Conservation (phyloP, 2,888 invertebrate species). For the Nipponacmea schrenckii region DNA sequence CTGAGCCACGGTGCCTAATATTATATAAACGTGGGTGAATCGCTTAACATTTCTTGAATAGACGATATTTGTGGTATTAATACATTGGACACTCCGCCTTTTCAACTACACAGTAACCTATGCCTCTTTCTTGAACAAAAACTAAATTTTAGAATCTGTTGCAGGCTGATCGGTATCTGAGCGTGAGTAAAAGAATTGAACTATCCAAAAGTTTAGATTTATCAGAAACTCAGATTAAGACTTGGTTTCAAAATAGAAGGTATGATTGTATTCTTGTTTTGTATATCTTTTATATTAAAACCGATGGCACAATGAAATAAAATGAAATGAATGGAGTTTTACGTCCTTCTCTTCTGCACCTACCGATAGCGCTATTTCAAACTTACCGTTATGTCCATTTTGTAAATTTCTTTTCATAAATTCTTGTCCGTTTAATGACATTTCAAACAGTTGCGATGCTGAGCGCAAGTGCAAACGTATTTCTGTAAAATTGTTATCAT, state of each 20-base stretch:
- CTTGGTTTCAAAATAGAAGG: slow-evolving; percentile 93
- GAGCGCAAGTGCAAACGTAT: too few species aligned
- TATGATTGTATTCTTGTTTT: slow-evolving; percentile 31
- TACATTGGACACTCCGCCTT: background rate
- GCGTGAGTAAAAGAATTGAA: slow-evolving; percentile 94
- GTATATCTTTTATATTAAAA: background rate
- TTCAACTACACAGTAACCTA: too few species aligned
- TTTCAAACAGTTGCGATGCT: too few species aligned
- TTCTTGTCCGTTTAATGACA: too few species aligned
- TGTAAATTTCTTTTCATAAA: too few species aligned
- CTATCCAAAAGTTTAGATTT: slow-evolving; percentile 87
- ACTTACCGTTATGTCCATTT: too few species aligned
- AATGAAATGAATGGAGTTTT: background rate
- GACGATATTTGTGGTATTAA: background rate
- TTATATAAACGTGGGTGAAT: too few species aligned
- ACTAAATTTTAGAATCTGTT: background rate
- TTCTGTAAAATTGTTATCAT: too few species aligned
- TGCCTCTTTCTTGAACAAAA: too few species aligned
- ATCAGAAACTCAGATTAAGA: slow-evolving; percentile 95
- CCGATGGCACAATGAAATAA: background rate
- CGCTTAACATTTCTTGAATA: background rate
- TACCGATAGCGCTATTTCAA: too few species aligned
- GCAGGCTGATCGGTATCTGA: slow-evolving; percentile 91
- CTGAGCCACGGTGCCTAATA: too few species aligned
- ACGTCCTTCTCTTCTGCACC: too few species aligned